Base-by-base conservation (phyloP, 1,140 invertebrate genomes). In the Heliconius nattereri region DNA sequence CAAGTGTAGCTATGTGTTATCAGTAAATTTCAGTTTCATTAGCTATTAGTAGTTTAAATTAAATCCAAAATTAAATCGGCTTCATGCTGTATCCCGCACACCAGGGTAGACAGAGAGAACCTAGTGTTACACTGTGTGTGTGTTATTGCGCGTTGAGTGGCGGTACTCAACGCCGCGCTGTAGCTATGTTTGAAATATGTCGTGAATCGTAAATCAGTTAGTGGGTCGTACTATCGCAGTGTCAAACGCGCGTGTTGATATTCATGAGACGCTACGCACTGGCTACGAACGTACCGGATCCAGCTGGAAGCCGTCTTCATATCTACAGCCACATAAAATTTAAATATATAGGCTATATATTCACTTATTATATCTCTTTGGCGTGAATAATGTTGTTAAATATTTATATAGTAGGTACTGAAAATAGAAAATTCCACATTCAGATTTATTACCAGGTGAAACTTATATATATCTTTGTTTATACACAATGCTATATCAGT, bases 201-300 rank as follows among this genome's bases (percentile, higher is more conserved):
- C 60, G 60, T 66, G 26, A 5, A 11, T 29, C 60, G 13, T 66
- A 66, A 29, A 66, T 66, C 60, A 66, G 60, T 66, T 26, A 66
- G 60, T 29, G 23, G 8, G 9, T 9, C 60, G 60, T 66, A 26
- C 60, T 66, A 66, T 66, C 60, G 29, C 26, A 29, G 60, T 29
- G 60, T 66, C 60, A 66, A 66, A 66, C 60, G 60, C 60, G 26
- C 16, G 60, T 26, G 29, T 66, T 26, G 23, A 66, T 66, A 66
- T 66, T 66, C 60, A 66, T 66, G 23, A 26, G 60, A 7, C 60
- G 60, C 60, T 66, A 66, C 60, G 60, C 60, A 66, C 23, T 29
- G 60, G 11, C 60, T 66, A 66, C 60, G 60, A 16, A 66, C 60
- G 60, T 66, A 26, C 60, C 23, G 23, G 23, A 26, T 66, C 60